These are phyloP conservation scores for Sceloporus undulatus DNA, from an alignment of 2,113 vertebrate genomes.

Conservation along the genomic window DNA sequence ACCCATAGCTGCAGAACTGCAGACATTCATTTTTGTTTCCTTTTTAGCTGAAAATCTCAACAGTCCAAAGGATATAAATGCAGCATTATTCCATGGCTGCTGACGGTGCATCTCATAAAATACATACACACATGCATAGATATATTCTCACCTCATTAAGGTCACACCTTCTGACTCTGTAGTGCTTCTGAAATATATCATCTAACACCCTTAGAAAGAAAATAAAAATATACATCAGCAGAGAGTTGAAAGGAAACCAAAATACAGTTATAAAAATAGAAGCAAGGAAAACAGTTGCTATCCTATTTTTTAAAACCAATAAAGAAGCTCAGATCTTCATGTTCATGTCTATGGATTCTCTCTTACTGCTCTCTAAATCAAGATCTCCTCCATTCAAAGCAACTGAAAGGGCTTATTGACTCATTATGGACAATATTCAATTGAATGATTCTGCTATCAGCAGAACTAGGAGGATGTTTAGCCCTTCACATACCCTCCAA, in stretches of 20 bases:
- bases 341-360: not conserved
- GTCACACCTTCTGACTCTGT: constrained; percentile 61
- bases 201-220: constrained; percentile 61
- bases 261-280: constrained; percentile 41
- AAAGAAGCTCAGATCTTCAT: constrained; percentile 2
- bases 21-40: not conserved
- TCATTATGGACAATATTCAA: not conserved
- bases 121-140: rapidly evolving
- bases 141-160: constrained; percentile 68
- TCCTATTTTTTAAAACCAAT: constrained; percentile 18
- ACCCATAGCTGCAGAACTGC: constrained; percentile 5
- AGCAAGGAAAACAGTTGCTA: constrained; percentile 43
- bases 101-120: constrained; percentile 62
- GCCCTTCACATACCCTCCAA: no score
- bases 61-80: constrained; percentile 28
- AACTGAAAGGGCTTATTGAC: not conserved
- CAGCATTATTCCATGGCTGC: constrained; percentile 42
- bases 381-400: not conserved
- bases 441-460: no score
- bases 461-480: no score
- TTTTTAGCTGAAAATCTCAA: constrained; percentile 35
- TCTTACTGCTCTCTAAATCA: not conserved
- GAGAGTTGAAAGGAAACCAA: constrained; percentile 1
- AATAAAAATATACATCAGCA: constrained; percentile 48
- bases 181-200: constrained; percentile 67